phyloP scores from a whole-genome alignment of 1,140 invertebrate species.

The Sipha flava region DNA sequence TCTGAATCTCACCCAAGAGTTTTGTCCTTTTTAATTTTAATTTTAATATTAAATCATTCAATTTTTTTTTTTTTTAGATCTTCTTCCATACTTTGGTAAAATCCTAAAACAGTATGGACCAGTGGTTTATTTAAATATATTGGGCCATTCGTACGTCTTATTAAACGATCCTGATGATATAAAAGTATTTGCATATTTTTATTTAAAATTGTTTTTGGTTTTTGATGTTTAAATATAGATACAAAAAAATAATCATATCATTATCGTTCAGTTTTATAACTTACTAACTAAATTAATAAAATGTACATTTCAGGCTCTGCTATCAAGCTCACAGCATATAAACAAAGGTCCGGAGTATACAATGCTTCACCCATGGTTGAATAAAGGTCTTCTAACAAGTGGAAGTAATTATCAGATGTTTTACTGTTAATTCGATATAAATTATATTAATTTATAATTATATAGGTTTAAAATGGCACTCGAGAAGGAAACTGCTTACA shows the following conservation, averaged over 20 bases:
- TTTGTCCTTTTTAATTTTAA: no score
- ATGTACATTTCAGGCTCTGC: background rate
- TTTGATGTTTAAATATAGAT: no score
- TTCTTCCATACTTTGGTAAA: background rate
- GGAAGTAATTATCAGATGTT: slow-evolving; percentile 32
- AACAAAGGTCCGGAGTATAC: slow-evolving; percentile 35
- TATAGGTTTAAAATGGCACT: slow-evolving; percentile 50
- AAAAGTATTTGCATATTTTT: background rate
- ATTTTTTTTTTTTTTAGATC: background rate
- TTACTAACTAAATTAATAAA: background rate
- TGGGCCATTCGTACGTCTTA: background rate
- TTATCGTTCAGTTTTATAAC: no score
- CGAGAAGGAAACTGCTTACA: slow-evolving; percentile 54
- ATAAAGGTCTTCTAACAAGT: slow-evolving; percentile 34
- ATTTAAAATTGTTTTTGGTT: no score
- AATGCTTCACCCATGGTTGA: slow-evolving; percentile 31
- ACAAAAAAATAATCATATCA: no score
- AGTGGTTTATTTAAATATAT: background rate
- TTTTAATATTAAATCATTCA: background rate
- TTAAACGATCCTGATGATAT: slow-evolving; percentile 19
- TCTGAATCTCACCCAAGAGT: no score
- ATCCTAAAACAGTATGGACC: background rate
- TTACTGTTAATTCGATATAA: no score
- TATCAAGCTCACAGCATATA: slow-evolving; percentile 30
- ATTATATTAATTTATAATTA: background rate